These are phyloP conservation scores for Actinia tenebrosa DNA, from an alignment of 64 coral and sea anemone genomes.

Conservation along the genomic window DNA sequence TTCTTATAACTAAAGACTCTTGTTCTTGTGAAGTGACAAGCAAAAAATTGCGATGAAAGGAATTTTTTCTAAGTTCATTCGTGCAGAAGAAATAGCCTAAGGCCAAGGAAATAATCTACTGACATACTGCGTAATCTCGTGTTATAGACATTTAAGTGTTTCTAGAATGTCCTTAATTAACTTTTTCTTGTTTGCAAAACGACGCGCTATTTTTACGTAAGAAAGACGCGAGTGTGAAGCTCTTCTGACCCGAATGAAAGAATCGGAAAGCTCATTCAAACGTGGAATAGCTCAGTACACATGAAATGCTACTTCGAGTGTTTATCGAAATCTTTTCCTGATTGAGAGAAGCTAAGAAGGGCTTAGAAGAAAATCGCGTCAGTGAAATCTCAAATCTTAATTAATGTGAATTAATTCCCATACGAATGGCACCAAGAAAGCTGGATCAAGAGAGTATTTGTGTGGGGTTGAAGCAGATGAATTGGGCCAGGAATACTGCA, in stretches of 20 bases:
- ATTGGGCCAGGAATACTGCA: neutral
- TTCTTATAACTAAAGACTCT: neutral
- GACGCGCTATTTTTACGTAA: neutral
- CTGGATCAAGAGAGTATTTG: neutral
- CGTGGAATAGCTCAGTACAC: neutral
- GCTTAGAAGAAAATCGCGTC: conserved; percentile 13
- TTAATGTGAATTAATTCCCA: conserved; percentile 1
- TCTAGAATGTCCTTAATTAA: conserved; percentile 11
- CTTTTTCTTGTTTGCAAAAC: neutral
- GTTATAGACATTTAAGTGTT: neutral
- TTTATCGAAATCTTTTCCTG: conserved; percentile 2
- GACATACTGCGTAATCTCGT: neutral
- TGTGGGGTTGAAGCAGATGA: neutral
- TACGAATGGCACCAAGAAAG: conserved; percentile 9
- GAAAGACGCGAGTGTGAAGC: neutral
- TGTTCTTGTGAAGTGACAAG: neutral
- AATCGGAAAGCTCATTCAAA: neutral
- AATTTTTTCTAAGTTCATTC: neutral
- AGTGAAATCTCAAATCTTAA: conserved; percentile 3
- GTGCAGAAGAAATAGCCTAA: neutral
- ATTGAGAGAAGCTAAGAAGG: conserved; percentile 3
- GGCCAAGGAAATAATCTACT: neutral
- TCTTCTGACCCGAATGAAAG: neutral
- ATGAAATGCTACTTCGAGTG: neutral
- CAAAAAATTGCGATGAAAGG: neutral